phyloP scores from a whole-genome alignment of 2,797 vertebrate species.

The Chromis chromis region DNA sequence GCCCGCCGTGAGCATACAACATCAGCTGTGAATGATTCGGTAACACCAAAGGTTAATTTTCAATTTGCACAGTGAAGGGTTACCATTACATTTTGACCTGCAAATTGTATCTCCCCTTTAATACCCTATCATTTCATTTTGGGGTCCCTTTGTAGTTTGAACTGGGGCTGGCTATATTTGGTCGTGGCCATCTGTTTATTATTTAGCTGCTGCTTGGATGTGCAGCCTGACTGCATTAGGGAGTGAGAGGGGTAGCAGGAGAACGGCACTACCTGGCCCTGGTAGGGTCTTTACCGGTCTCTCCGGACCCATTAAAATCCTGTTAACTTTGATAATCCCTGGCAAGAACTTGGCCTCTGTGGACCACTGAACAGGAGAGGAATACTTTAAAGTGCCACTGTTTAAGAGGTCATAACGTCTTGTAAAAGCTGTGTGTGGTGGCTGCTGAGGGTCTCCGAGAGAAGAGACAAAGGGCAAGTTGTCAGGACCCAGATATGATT shows the following conservation, averaged over 20 bases:
- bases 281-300: conserved; percentile 78
- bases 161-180: conserved; percentile 85
- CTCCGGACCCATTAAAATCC: conserved; percentile 82
- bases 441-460: conserved; percentile 59
- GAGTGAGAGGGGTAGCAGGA: conserved; percentile 56
- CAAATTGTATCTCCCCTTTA: conserved; percentile 88
- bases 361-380: conserved; percentile 74
- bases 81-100: conserved; percentile 89
- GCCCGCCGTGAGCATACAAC: conserved; percentile 31
- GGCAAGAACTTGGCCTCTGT: conserved; percentile 75
- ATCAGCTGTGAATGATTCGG: conserved; percentile 83
- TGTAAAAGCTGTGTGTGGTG: conserved; percentile 65
- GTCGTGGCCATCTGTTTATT: conserved; percentile 90
- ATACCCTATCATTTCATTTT: conserved; percentile 88
- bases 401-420: conserved; percentile 79
- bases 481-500: conserved; percentile 53
- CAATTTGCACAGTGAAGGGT: conserved; percentile 89
- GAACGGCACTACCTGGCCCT: conserved; percentile 76
- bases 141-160: conserved; percentile 84
- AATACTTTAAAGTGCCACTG: conserved; percentile 78
- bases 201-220: conserved; percentile 86
- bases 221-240: conserved; percentile 83
- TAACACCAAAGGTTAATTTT: conserved; percentile 87
- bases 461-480: conserved; percentile 48
- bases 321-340: conserved; percentile 84